Base-by-base conservation (phyloP, 2,888 invertebrate genomes). In the Agrochola circellaris region DNA sequence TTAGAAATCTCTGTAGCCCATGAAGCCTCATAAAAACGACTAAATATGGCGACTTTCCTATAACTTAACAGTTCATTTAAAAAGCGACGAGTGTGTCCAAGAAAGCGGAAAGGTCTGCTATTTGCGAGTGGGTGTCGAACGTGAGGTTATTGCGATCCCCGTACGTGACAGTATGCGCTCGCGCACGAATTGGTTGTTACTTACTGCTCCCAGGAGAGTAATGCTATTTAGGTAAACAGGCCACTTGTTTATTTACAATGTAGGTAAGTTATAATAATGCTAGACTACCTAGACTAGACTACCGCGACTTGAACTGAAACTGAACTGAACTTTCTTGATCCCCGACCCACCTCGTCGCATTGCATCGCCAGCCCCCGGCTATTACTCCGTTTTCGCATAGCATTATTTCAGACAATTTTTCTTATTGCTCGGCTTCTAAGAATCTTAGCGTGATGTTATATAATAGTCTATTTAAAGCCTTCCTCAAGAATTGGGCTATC, bases 71-170 rank as follows among this genome's bases (percentile, higher is more conserved):
- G 80, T 82, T 86, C 54, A 84, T 81, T 82, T 75, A 78, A 82
- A 89, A 86, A 86, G 81, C 81, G 84, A 85, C 81, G 73, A 87
- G 77, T 84, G 84, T 86, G 54, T 23, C 85, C 86, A 91, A 90
- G 93, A 94, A 94, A 94, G 93, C 93, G 93, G 92, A 93, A 93
- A 92, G 90, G 89, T 90, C 89, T 73, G 58, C 65, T 72, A 70
- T 83, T 89, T 87, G 88, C 90, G 88, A 88, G 90, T 87, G 83
- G 85, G 86, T 87, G 88, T 87, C 76, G 87, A 90, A 93, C 93
- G 94, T 94, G 93, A 93, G 89, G 89, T 88, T 89, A 91, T 92
- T 91, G 91, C 87, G 79, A 82, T 81, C 72, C 51, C 38, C 67
- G 84, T 87, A 92, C 92, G 91, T 92, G 92, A 89, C 87, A 75